Evolutionary conservation across 2,888 invertebrate genomes (phyloP), one percentile per base, ranked within the genome.

Genomic region (Nysson spinosus): DNA sequence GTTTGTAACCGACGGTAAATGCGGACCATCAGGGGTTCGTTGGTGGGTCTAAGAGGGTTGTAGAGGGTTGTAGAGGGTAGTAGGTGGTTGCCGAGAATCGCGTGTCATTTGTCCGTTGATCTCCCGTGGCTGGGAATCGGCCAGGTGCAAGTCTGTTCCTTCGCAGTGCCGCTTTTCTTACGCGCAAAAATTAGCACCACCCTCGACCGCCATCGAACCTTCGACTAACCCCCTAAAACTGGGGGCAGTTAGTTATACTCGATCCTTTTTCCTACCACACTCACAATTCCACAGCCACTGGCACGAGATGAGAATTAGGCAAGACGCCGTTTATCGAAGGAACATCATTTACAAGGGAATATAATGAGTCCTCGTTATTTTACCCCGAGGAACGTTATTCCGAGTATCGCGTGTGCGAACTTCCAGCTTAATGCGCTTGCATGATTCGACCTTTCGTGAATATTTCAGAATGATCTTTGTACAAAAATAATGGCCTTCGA

Each of bases 101-200:
- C 86, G 86, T 87, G 86, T 85, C 86, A 85, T 86, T 85, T 84
- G 86, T 85, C 82, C 83, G 85, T 86, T 85, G 85, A 86, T 85
- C 84, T 81, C 83, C 81, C 63, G 80, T 61, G 72, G 81, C 79
- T 82, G 83, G 77, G 83, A 83, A 83, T 68, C 40, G 60, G 58
- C 78, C 83, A 83, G 83, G 82, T 83, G 83, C 69, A 19, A 54
- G 69, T 62, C 42, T 62, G 60, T 66, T 71, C 68, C 68, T 72
- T 67, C 72, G 62, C 67, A 34, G 63, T 64, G 68, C 57, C 60
- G 78, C 78, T 83, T 84, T 84, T 82, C 81, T 77, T 80, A 56
- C 72, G 75, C 78, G 81, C 69, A 81, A 84, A 83, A 85, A 85
- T 84, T 85, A 85, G 73, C 84, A 72, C 81, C 79, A 76, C 77